phyloP scores from a whole-genome alignment of 2,113 vertebrate species.

The Gorsachius goisagi region DNA sequence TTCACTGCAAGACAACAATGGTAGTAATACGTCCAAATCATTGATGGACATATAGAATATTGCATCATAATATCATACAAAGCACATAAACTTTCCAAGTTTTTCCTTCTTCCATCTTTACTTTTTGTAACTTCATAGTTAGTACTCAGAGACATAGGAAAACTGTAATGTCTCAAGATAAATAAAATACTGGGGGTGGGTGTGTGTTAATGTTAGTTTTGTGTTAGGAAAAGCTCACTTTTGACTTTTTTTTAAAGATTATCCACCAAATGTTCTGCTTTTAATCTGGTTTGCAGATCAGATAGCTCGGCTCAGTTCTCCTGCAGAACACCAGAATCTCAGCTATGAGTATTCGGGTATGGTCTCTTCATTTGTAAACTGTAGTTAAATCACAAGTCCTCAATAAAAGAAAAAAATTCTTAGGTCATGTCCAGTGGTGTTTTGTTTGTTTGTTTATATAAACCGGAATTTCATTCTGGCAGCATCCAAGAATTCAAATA shows the following conservation, averaged over 20 bases:
- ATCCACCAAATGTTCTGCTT: not conserved
- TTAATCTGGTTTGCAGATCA: not conserved
- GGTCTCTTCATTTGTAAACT: not conserved
- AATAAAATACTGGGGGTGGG: not conserved
- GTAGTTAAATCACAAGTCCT: not conserved
- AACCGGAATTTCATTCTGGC: not conserved
- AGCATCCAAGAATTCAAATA: not conserved
- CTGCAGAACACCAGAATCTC: not conserved
- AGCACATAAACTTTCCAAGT: not conserved
- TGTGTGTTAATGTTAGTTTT: not conserved
- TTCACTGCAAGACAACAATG: not conserved
- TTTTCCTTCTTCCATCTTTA: not conserved
- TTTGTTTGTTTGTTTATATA: not conserved
- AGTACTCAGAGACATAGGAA: not conserved
- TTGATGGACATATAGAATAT: rapidly evolving
- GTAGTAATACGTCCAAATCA: rapidly evolving
- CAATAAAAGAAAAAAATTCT: not conserved
- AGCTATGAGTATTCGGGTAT: not conserved
- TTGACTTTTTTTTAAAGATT: not conserved
- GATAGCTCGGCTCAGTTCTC: not conserved
- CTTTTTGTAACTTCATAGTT: not conserved
- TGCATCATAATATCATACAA: not conserved
- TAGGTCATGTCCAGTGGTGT: not conserved
- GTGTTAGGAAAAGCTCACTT: not conserved
- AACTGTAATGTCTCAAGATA: not conserved